Conservation (phyloP, 2,888 invertebrate genomes). For the Sialis fuliginosa region DNA sequence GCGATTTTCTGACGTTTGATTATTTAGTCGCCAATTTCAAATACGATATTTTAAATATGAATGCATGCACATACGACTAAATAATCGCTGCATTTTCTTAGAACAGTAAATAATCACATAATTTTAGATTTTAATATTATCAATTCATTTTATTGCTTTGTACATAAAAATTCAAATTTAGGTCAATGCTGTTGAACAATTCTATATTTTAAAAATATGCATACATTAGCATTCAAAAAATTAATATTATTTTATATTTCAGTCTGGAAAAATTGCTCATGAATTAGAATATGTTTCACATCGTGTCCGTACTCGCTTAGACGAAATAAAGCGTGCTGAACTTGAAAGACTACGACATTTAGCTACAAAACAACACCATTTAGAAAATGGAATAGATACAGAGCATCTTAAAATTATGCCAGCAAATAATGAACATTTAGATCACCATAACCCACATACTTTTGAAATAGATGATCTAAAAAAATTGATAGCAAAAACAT, state of each 20-base stretch:
- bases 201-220: too few relatives aligned
- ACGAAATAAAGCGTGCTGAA: conserved; percentile 84
- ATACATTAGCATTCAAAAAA: neutral
- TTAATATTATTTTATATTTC: conserved; percentile 14
- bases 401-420: conserved; percentile 35
- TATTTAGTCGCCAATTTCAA: too few relatives aligned
- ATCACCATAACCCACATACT: conserved; percentile 74
- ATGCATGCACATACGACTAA: too few relatives aligned
- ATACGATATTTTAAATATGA: too few relatives aligned
- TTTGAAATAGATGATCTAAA: conserved; percentile 91
- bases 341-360: conserved; percentile 62
- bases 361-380: conserved; percentile 45
- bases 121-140: too few relatives aligned
- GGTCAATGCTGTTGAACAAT: too few relatives aligned
- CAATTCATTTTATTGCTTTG: too few relatives aligned
- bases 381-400: conserved; percentile 45
- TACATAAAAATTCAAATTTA: too few relatives aligned
- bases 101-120: too few relatives aligned
- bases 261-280: conserved; percentile 83
- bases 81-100: too few relatives aligned
- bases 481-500: conserved; percentile 71
- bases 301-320: conserved; percentile 68
- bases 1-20: too few relatives aligned
- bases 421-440: conserved; percentile 43
- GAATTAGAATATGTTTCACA: conserved; percentile 82